Evolutionary conservation across 1,140 invertebrate genomes (phyloP).

Genomic region (Pararge aegeria): DNA sequence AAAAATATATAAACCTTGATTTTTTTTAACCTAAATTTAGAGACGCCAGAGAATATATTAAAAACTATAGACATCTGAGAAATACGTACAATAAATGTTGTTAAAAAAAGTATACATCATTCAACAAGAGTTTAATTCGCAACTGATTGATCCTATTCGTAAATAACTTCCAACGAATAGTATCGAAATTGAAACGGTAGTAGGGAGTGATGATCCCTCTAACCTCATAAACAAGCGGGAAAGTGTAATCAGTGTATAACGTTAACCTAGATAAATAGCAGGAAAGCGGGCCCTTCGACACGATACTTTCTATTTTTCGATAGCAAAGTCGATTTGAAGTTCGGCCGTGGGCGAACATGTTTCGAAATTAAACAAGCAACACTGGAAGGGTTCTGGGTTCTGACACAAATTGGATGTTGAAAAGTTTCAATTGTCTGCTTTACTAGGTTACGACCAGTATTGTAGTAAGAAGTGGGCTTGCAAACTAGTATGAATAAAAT

Average conservation of each 20-base stretch:
- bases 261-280: constrained; percentile 62
- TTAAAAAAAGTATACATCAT: too few species aligned
- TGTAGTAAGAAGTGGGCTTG: background rate
- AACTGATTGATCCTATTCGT: constrained; percentile 12
- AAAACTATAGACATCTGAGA: too few species aligned
- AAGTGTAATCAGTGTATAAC: constrained; percentile 41
- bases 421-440: constrained; percentile 16
- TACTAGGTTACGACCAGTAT: background rate
- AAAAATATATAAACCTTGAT: too few species aligned
- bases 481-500: background rate
- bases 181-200: constrained; percentile 24
- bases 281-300: constrained; percentile 68
- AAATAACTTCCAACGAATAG: constrained; percentile 21
- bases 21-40: too few species aligned
- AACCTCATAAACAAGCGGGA: constrained; percentile 31
- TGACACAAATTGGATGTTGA: constrained; percentile 25
- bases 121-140: background rate
- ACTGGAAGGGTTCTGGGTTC: constrained; percentile 20
- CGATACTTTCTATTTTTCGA: constrained; percentile 76
- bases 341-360: constrained; percentile 68
- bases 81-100: too few species aligned
- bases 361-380: constrained; percentile 40
- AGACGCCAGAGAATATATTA: too few species aligned
- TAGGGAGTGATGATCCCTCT: constrained; percentile 27
- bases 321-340: constrained; percentile 59